Evolutionary conservation across 2,888 invertebrate species (phyloP), one percentile per base, ranked within the genome.

Genomic region (Nemurella pictetii): DNA sequence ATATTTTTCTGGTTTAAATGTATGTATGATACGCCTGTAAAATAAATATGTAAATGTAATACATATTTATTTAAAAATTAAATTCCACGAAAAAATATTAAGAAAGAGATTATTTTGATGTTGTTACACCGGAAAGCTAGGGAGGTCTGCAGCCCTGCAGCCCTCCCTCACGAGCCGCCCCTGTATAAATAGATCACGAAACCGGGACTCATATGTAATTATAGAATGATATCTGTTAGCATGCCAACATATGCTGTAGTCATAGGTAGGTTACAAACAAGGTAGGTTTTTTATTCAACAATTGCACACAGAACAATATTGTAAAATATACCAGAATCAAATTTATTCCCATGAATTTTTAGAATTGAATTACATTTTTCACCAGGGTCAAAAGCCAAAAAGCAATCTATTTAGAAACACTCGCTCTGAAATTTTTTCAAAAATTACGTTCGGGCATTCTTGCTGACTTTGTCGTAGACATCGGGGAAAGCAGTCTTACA

Each of bases 401-500:
- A 20, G 55, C 25, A 75, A 75, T 75, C 2, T 3, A 25, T 75
- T 75, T 75, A 75, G 27, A 75, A 7, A 26, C 15, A 25, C n/a
- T 9, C 75, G n/a, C 15, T 75, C 20, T 2, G 1, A 55, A 20
- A 75, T 83, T 83, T 83, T 27, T 83, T 85, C 27, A 28, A 83
- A 72, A 84, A 29, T 87, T 84, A 88, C 55, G 83, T 86, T 85
- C 94, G 90, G 25, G 93, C 94, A 86, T 89, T 89, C 87, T 91
- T 92, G 85, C 92, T 93, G 9, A 95, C 93, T 89, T 96, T 96
- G 82, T 95, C 95, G 88, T 96, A 96, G 20, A 96, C 93, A 88
- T 95, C 95, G 0, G 96, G 96, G 90, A 96, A 96, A 0, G 96
- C 96, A 3, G 93, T 92, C 87, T 92, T 90, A 89, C 95, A 95